These are phyloP conservation scores for Herminia tarsipennalis DNA, from an alignment of 2,888 invertebrate genomes.

Conservation along the genomic window DNA sequence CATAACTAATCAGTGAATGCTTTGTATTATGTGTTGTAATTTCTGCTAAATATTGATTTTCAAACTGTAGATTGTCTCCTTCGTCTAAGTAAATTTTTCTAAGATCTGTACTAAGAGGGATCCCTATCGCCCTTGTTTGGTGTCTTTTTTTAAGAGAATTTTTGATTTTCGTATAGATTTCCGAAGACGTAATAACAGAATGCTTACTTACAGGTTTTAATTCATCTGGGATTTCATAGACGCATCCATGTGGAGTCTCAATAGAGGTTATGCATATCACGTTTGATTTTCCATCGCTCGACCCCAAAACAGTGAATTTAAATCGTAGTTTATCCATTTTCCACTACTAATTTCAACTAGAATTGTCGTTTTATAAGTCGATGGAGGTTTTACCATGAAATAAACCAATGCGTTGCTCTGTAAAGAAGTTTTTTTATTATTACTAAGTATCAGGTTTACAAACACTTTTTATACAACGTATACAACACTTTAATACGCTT, in stretches of 20 bases:
- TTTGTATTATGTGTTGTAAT: not conserved
- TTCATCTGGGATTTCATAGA: not conserved
- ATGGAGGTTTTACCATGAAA: too few relatives aligned
- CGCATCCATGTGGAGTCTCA: not conserved
- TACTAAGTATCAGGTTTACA: too few relatives aligned
- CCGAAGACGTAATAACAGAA: not conserved
- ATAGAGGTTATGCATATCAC: not conserved
- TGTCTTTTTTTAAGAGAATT: not conserved
- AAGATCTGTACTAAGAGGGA: not conserved
- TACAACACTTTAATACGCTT: too few relatives aligned
- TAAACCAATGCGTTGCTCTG: too few relatives aligned
- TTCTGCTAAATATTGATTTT: slow-evolving; percentile 1
- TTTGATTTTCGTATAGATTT: not conserved
- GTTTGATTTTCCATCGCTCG: not conserved
- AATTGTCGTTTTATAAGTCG: slow-evolving; percentile 13
- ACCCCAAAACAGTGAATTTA: not conserved
- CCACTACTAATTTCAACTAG: not conserved
- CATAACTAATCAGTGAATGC: not conserved
- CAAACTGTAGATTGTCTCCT: slow-evolving; percentile 7
- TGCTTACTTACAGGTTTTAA: slow-evolving; percentile 6
- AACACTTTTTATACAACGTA: too few relatives aligned
- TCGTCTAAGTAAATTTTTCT: too few relatives aligned
- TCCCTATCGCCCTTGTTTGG: not conserved
- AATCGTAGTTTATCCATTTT: not conserved
- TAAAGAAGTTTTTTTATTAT: too few relatives aligned